A percentile compares a stretch with the other conserved stretches of the same genome.
Evolutionary conservation across 2,797 vertebrate genomes (phyloP).

Genomic region (Eutrigla gurnardus): DNA sequence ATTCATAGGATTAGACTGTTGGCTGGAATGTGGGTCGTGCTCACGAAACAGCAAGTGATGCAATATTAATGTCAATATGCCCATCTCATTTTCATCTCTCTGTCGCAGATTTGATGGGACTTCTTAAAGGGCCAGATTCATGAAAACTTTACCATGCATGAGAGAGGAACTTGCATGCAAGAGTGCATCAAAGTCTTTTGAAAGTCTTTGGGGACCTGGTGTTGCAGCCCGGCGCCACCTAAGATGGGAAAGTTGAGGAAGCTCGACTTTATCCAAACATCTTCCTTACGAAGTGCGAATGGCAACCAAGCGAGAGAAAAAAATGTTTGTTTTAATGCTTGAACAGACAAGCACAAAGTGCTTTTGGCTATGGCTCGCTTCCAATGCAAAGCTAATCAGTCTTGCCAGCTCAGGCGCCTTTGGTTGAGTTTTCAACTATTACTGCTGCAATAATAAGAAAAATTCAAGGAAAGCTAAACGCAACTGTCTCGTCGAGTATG

Average conservation of each 20-base stretch:
- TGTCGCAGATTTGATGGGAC: slow-evolving; percentile 24
- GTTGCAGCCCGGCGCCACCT: not conserved
- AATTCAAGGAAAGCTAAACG: no score
- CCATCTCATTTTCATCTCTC: slow-evolving; percentile 43
- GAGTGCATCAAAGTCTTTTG: not conserved
- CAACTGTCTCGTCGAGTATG: no score
- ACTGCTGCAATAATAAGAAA: no score
- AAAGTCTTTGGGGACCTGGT: not conserved
- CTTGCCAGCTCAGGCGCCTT: no score
- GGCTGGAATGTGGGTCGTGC: slow-evolving; percentile 63
- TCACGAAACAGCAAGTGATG: slow-evolving; percentile 66
- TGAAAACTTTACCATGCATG: not conserved
- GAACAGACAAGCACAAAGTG: no score
- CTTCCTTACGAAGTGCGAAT: no score
- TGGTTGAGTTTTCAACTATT: no score
- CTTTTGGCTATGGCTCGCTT: no score
- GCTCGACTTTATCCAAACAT: not conserved
- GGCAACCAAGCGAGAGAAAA: no score
- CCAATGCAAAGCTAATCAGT: no score
- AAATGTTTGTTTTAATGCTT: no score
- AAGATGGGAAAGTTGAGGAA: not conserved
- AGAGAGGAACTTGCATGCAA: not conserved
- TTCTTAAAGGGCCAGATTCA: slow-evolving; percentile 34
- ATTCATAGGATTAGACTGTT: slow-evolving; percentile 72
- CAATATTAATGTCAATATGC: slow-evolving; percentile 78